These are phyloP conservation scores for Passerina amoena DNA, from an alignment of 2,113 vertebrate genomes.

Conservation along the genomic window DNA sequence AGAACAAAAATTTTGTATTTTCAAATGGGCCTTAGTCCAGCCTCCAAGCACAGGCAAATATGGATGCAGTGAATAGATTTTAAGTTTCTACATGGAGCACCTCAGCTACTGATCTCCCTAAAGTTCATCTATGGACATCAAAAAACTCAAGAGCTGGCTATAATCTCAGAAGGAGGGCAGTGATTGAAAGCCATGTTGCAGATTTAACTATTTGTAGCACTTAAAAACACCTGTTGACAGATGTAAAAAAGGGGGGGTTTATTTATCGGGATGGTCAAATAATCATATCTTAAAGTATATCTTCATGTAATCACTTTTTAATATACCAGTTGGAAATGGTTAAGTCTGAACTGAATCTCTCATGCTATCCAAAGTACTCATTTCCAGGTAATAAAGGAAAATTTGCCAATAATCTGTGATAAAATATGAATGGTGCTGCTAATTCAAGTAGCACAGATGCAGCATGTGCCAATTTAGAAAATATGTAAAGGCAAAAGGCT, in stretches of 20 bases:
- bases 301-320: not conserved
- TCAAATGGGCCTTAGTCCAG: not conserved
- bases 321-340: not conserved
- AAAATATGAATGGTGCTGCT: conserved; percentile 25
- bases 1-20: not conserved
- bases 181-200: not conserved
- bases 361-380: not conserved
- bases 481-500: conserved; percentile 28
- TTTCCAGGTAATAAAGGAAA: conserved; percentile 55
- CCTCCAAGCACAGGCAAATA: not conserved
- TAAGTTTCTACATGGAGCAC: not conserved
- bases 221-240: not conserved
- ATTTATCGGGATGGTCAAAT: not conserved
- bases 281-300: not conserved
- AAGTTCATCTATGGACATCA: not conserved
- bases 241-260: not conserved
- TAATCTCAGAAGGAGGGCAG: not conserved
- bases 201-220: not conserved
- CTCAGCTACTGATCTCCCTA: not conserved
- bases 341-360: not conserved
- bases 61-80: not conserved
- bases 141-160: not conserved
- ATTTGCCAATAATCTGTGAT: conserved; percentile 36
- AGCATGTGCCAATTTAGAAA: conserved; percentile 40
- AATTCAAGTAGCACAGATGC: conserved; percentile 40